Evolutionary conservation across 2,888 invertebrate genomes (phyloP).

Genomic region (Unio delphinus): DNA sequence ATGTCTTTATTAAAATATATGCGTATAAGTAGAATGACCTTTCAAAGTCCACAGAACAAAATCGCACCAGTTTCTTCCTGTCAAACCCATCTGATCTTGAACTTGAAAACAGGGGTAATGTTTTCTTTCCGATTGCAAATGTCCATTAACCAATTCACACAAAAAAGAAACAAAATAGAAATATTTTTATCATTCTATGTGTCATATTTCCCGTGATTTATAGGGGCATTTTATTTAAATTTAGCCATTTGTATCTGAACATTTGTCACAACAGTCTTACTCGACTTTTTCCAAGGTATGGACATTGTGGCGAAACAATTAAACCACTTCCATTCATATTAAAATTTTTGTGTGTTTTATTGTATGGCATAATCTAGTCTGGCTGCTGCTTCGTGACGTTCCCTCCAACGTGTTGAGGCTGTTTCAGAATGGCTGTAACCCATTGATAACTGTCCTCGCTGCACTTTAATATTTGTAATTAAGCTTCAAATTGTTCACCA

Average conservation of each 20-base stretch:
- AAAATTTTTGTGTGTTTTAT: background rate
- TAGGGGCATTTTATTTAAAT: background rate
- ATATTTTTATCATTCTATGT: conserved; percentile 1
- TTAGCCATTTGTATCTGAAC: background rate
- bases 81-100: conserved; percentile 20
- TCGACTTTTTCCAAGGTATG: conserved; percentile 13
- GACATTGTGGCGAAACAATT: conserved; percentile 3
- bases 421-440: conserved; percentile 7
- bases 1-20: conserved; percentile 14
- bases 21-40: conserved; percentile 10
- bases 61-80: conserved; percentile 18
- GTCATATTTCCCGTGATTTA: background rate
- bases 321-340: conserved; percentile 7
- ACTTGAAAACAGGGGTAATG: conserved; percentile 18
- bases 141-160: conserved; percentile 7
- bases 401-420: conserved; percentile 10
- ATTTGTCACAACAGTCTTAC: background rate
- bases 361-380: background rate
- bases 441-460: background rate
- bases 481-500: too few relatives aligned
- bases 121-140: conserved; percentile 9
- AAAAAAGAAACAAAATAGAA: conserved; percentile 1
- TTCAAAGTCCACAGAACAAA: conserved; percentile 20
- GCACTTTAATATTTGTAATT: too few relatives aligned
- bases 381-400: conserved; percentile 20